Evolutionary conservation across 2,113 vertebrate genomes (phyloP).

Genomic region (Salminus brasiliensis): DNA sequence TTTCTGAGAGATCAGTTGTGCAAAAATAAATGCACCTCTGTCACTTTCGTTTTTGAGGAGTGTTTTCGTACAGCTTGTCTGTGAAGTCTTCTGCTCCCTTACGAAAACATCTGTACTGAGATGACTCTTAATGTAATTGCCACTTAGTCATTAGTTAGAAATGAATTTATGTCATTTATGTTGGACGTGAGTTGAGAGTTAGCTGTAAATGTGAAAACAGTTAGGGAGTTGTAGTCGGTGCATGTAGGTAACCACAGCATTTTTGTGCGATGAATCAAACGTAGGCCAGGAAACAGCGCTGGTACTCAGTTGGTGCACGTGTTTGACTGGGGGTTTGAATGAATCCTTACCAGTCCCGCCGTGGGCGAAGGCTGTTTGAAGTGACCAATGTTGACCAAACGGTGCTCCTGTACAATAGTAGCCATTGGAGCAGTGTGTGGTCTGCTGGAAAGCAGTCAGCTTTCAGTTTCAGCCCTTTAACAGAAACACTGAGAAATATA

Average conservation of each 20-base stretch:
- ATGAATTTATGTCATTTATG: slow-evolving; percentile 23
- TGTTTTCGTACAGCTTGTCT: no score
- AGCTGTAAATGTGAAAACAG: slow-evolving; percentile 32
- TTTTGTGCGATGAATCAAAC: slow-evolving; percentile 42
- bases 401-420: not conserved
- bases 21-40: no score
- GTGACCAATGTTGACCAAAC: not conserved
- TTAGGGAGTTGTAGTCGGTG: slow-evolving; percentile 26
- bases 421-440: slow-evolving; percentile 1
- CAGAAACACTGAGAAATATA: no score
- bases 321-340: not conserved
- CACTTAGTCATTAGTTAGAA: slow-evolving; percentile 22
- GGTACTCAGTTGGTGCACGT: not conserved
- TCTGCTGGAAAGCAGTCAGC: not conserved
- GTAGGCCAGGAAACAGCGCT: not conserved
- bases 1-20: no score
- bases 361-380: not conserved
- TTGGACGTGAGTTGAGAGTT: slow-evolving; percentile 6
- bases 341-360: slow-evolving; percentile 4
- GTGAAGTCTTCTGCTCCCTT: no score
- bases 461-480: no score
- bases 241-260: slow-evolving; percentile 28
- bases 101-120: not conserved
- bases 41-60: no score
- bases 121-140: not conserved